These are phyloP conservation scores for Champsocephalus esox DNA, from an alignment of 2,797 vertebrate species.

Conservation along the genomic window DNA sequence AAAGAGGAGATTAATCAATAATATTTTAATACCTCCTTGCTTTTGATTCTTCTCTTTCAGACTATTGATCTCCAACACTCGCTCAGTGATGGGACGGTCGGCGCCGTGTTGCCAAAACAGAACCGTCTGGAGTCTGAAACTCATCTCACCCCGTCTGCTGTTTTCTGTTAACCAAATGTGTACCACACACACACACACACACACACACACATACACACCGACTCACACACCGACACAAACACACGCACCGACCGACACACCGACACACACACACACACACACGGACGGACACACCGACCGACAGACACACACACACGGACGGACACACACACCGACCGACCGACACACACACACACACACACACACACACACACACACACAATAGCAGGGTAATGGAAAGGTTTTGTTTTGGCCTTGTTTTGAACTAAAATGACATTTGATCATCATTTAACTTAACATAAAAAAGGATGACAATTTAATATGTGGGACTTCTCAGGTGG, in stretches of 20 bases:
- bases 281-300: no score
- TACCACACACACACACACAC: constrained; percentile 79
- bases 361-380: constrained; percentile 20
- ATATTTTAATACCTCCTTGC: constrained; percentile 4
- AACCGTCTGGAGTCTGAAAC: constrained; percentile 60
- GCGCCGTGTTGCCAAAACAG: constrained; percentile 66
- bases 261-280: not conserved
- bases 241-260: constrained; percentile 52
- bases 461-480: constrained; percentile 39
- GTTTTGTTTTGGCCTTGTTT: constrained; percentile 50
- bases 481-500: constrained; percentile 40
- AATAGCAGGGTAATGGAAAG: constrained; percentile 40
- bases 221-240: constrained; percentile 61
- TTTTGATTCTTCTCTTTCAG: constrained; percentile 63
- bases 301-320: no score
- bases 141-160: constrained; percentile 67
- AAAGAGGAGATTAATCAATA: no score
- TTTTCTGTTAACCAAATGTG: constrained; percentile 81
- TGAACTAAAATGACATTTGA: constrained; percentile 58
- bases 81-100: constrained; percentile 24
- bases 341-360: constrained; percentile 5
- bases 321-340: not conserved
- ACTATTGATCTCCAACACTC: constrained; percentile 70
- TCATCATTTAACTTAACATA: constrained; percentile 45
- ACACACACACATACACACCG: no score